Evolutionary conservation across 2,113 vertebrate genomes (phyloP).

Genomic region (Struthidea cinerea): DNA sequence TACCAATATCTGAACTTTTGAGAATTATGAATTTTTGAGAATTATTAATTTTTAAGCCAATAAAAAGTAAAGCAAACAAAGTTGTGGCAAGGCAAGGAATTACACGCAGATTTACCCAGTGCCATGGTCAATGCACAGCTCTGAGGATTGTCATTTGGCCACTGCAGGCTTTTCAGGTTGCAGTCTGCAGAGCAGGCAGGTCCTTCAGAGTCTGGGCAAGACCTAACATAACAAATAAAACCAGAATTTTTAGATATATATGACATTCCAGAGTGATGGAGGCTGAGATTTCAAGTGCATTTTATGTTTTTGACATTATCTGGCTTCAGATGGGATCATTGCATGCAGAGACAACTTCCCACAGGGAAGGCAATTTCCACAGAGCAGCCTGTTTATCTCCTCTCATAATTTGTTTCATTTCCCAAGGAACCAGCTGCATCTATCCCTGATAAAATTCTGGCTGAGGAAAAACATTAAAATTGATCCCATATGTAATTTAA

Average conservation of each 20-base stretch:
- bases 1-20: neutral
- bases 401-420: neutral
- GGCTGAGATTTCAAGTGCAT: neutral
- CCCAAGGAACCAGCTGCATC: neutral
- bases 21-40: neutral
- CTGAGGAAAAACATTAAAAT: neutral
- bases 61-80: neutral
- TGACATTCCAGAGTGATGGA: neutral
- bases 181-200: neutral
- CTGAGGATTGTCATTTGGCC: neutral
- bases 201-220: neutral
- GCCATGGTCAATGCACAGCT: rapidly evolving
- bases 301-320: neutral
- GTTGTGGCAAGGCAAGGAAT: neutral
- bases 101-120: neutral
- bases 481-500: neutral
- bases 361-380: neutral
- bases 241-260: neutral
- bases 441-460: neutral
- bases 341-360: neutral
- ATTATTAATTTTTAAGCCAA: neutral
- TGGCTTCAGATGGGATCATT: neutral
- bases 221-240: neutral
- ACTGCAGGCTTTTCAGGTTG: neutral
- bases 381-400: neutral